Base-by-base conservation (phyloP, 2,888 invertebrate genomes). In the Tinea pellionella region DNA sequence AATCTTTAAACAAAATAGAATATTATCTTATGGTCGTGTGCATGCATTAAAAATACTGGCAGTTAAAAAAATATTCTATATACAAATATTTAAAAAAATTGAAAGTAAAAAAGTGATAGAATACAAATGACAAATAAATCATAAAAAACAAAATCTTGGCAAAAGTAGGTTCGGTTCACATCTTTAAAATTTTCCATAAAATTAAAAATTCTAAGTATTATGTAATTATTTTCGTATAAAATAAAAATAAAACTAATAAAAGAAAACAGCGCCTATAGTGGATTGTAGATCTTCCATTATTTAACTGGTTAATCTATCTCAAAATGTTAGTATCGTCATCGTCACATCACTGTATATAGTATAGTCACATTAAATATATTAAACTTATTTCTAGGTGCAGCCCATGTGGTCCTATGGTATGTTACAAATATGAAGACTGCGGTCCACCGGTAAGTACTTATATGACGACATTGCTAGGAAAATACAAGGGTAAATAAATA, bases 401-500 rank as follows among this genome's bases (percentile, higher is more conserved):
- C 56, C 84, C 87, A 57, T 85, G 85, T 72, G 83, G 86, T 63
- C 85, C 82, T 61, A 82, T 83, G 78, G 82, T 87, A 63, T 88
- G 88, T 67, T 88, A 88, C 66, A 87, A 83, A 76, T 88, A 88
- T 65, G 86, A 88, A 77, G 88, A 88, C 66, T 85, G 82, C 64
- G 88, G 88, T 64, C 85, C 84, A 63, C 71, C 85, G 69, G 88
- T 88, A 69, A 78, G 84, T 68, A 29, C 9, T 13, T 53, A 24
- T 53, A 24, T 24, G n/a, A n/a, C n/a, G n/a, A n/a, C n/a, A n/a
- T n/a, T n/a, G n/a, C n/a, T n/a, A n/a, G n/a, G n/a, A n/a, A n/a
- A n/a, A n/a, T n/a, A n/a, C n/a, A 13, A 51, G 9, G 16, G 16
- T 19, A 51, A 37, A 37, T 9, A 37, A 24, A 24, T 3, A 24